A percentile compares a stretch with the other conserved stretches of the same genome.
Conservation (phyloP, 2,797 vertebrate species). For the Pseudochirops cupreus region DNA sequence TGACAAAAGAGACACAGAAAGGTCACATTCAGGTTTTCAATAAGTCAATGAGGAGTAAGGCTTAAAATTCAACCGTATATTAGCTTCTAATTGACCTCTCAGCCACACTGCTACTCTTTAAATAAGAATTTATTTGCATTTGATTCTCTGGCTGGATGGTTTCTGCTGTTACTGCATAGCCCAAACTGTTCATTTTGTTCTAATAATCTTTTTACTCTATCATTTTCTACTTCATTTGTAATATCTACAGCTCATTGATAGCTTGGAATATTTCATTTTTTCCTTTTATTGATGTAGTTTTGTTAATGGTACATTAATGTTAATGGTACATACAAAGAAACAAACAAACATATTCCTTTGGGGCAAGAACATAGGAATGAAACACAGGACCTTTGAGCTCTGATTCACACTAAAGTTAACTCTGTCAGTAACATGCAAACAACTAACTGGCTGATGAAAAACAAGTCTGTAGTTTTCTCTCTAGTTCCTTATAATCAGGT, state of each 20-base stretch:
- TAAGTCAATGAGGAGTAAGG: neutral
- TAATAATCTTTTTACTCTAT: neutral
- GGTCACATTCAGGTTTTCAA: neutral
- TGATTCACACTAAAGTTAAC: neutral
- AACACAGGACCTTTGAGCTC: accelerated
- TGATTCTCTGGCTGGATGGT: neutral
- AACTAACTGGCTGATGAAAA: neutral
- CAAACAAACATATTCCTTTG: neutral
- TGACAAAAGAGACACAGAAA: neutral
- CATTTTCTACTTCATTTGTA: neutral
- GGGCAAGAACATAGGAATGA: accelerated
- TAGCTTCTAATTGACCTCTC: neutral
- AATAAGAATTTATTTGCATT: neutral
- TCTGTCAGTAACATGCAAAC: neutral
- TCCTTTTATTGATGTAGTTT: neutral
- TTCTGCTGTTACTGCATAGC: neutral
- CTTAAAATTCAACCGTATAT: neutral
- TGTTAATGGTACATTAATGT: neutral
- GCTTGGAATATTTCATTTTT: slow-evolving; percentile 38
- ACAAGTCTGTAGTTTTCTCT: too few relatives aligned
- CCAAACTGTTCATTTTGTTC: neutral
- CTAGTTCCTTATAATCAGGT: neutral
- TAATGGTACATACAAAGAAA: neutral
- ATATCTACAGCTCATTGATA: neutral
- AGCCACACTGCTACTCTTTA: neutral